These are phyloP conservation scores for Coranthus polyacanthus DNA, from an alignment of 2,797 vertebrate species.

Conservation along the genomic window DNA sequence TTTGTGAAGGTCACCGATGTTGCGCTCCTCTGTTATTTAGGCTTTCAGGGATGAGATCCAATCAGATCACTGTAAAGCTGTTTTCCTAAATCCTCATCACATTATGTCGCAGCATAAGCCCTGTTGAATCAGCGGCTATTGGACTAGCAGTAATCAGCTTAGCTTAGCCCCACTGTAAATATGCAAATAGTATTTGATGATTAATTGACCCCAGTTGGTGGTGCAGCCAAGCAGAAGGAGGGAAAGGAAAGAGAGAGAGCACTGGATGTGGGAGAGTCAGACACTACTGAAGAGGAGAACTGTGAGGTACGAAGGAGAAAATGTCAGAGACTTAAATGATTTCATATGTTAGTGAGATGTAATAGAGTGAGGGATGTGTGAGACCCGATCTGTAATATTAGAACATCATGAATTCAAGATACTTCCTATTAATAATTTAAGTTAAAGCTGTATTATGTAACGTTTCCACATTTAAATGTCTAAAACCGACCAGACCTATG, in stretches of 20 bases:
- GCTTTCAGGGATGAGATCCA: conserved; percentile 69
- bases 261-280: conserved; percentile 10
- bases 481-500: no score
- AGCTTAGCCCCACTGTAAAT: conserved; percentile 80
- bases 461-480: no score
- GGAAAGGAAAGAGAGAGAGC: neutral
- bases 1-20: conserved; percentile 65
- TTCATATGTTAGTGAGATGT: conserved; percentile 18
- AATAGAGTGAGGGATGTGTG: no score
- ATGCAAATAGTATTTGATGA: conserved; percentile 83
- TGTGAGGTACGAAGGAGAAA: conserved; percentile 15
- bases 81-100: conserved; percentile 77
- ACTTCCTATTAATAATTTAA: no score
- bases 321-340: conserved; percentile 31
- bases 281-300: conserved; percentile 19
- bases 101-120: conserved; percentile 75
- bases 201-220: conserved; percentile 82
- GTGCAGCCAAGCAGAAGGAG: conserved; percentile 57
- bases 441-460: no score
- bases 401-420: no score
- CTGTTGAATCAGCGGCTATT: conserved; percentile 75
- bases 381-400: no score
- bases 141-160: conserved; percentile 78
- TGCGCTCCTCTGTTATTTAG: conserved; percentile 59
- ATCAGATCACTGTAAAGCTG: conserved; percentile 69